A percentile compares a stretch with the other conserved stretches of the same genome.
Conservation (phyloP, 1,140 invertebrate genomes). For the Vanessa atalanta region DNA sequence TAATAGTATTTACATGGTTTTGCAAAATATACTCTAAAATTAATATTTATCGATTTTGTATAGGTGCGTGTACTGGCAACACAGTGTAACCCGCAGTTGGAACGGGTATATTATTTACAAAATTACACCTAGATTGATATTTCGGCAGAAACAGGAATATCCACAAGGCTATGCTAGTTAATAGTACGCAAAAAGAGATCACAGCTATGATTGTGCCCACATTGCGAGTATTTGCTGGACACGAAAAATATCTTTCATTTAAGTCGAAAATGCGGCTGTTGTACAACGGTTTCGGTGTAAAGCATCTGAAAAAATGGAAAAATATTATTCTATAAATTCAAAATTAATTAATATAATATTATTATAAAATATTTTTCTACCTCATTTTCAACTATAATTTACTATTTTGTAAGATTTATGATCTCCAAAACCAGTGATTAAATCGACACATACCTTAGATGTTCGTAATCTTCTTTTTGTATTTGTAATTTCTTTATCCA, state of each 20-base stretch:
- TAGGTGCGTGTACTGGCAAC: slow-evolving; percentile 42
- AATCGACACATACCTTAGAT: slow-evolving; percentile 61
- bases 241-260: slow-evolving; percentile 57
- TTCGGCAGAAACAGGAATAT: slow-evolving; percentile 56
- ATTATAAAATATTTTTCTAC: no score
- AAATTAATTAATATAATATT: no score
- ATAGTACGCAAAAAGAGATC: slow-evolving; percentile 48
- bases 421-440: background rate
- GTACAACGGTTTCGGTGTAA: slow-evolving; percentile 51
- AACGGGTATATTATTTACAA: slow-evolving; percentile 42
- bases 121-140: slow-evolving; percentile 42
- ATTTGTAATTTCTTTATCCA: slow-evolving; percentile 73
- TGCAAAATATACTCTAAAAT: background rate
- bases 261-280: slow-evolving; percentile 66
- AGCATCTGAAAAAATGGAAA: slow-evolving; percentile 59
- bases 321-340: no score
- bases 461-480: slow-evolving; percentile 54
- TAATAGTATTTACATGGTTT: background rate
- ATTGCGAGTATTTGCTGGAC: slow-evolving; percentile 32
- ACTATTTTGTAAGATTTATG: background rate
- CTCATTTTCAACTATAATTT: background rate
- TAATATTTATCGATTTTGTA: slow-evolving; percentile 6
- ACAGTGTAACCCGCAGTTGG: slow-evolving; percentile 51
- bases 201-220: slow-evolving; percentile 48
- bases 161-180: slow-evolving; percentile 55